Conservation (phyloP, 2,113 vertebrate genomes). For the Corvus moneduloides region DNA sequence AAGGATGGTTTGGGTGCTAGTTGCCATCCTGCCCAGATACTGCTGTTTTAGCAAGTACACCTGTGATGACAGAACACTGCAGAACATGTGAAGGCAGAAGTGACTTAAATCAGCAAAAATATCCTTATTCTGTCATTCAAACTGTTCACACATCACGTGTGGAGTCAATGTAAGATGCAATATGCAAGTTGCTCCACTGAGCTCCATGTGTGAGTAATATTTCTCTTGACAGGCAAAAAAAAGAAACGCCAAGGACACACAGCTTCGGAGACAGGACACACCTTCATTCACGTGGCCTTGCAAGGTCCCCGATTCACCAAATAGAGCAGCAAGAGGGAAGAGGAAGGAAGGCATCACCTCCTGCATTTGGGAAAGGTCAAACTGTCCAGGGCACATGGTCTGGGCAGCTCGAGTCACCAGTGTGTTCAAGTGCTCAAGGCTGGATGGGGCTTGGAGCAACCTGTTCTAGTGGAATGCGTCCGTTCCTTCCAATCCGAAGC, state of each 20-base stretch:
- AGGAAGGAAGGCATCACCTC: not conserved
- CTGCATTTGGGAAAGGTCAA: not conserved
- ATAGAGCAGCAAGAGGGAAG: not conserved
- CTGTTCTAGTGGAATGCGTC: not conserved
- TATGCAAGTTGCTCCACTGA: not conserved
- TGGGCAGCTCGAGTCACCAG: not conserved
- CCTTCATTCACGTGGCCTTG: not conserved
- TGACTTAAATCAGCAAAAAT: not conserved
- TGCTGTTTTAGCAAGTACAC: not conserved
- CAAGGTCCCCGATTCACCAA: not conserved
- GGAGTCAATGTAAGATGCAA: not conserved
- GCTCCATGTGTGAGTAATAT: not conserved
- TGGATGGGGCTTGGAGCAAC: not conserved
- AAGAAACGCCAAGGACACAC: not conserved
- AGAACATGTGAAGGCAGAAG: not conserved
- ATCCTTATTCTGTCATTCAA: not conserved
- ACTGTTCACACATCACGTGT: fast-evolving
- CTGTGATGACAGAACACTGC: not conserved
- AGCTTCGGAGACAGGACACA: fast-evolving
- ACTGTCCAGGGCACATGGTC: not conserved
- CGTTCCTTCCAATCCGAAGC: not conserved
- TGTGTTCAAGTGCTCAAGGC: not conserved
- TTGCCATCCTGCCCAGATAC: not conserved
- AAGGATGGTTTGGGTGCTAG: not conserved
- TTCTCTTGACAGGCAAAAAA: not conserved